Percentiles rank a stretch among this genome's conserved stretches.
These are phyloP conservation scores for Cyrtonyx montezumae DNA, from an alignment of 2,113 vertebrate genomes.

Conservation along the genomic window DNA sequence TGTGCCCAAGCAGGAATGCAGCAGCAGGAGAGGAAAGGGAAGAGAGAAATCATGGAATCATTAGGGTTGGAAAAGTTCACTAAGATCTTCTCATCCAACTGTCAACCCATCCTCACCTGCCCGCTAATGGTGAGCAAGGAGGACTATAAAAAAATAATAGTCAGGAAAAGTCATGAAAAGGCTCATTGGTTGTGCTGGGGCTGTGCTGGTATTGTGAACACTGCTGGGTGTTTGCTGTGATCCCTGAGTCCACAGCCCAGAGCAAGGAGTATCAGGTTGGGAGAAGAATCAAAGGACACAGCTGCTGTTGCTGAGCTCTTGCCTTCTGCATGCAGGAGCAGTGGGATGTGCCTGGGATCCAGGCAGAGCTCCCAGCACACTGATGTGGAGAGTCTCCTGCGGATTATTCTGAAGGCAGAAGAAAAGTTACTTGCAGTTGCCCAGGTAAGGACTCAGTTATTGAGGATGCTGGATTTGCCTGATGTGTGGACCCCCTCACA, in stretches of 20 bases:
- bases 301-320: background rate
- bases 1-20: background rate
- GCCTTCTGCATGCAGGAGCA: background rate
- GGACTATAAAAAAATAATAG: background rate
- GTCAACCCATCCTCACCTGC: no score
- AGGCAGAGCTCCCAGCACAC: background rate
- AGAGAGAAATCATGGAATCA: background rate
- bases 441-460: constrained; percentile 18
- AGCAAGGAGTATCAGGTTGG: background rate
- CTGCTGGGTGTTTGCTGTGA: background rate
- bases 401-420: constrained; percentile 52
- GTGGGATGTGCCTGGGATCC: background rate
- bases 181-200: background rate
- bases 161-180: background rate
- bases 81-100: no score
- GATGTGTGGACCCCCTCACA: background rate
- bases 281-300: accelerated
- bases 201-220: background rate
- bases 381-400: background rate
- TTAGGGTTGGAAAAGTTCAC: no score
- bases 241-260: background rate
- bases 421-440: constrained; percentile 11
- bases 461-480: background rate
- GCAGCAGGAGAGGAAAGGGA: background rate
- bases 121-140: background rate